Base-by-base conservation (phyloP, 2,797 vertebrate genomes). In the Phalanger gymnotis region DNA sequence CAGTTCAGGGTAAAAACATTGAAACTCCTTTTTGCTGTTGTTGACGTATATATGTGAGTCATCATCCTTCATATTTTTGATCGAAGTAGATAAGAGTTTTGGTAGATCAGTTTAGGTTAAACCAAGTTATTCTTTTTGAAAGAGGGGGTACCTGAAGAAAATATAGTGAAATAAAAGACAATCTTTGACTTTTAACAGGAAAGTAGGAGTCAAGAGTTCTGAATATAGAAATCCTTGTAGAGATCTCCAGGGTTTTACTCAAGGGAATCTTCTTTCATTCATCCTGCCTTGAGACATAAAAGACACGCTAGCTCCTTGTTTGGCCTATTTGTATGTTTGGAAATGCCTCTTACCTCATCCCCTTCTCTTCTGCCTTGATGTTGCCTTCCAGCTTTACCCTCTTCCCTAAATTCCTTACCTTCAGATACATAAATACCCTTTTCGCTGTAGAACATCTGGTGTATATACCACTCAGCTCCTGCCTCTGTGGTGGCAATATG, bases 281-380 rank as follows among this genome's bases (percentile, higher is more conserved):
- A 54, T 4, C 57, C 4, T 53, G 53, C 5, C 16, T 5, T 57
- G 51, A 4, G 47, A 34, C 2, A 0, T 3, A 19, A 9, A 0
- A 22, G 0, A 0, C 61, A 73, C 2, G 51, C 90, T 3, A 91
- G 56, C 34, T 19, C 73, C 47, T 81, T 10, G 34, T 22, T 31
- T 4, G 0, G 27, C 0, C 0, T 0, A 0, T 19, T 34, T 22
- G 53, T 51, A 0, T 0, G 57, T 0, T 0, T 27, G 0, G 0
- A 47, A 9, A 47, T 91, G 13, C 28, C 28, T 55, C 81, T 16
- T 19, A 4, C 31, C 73, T 31, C 31, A 53, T 58, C n/a, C 54
- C 16, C 30, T 53, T 4, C 47, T 28, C 31, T 54, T 28, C 25
- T 54, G 6, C 34, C 11, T 93, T 56, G 2, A 12, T 51, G 1